Conservation (phyloP, 1,140 invertebrate genomes). For the Cryptotermes secundus region DNA sequence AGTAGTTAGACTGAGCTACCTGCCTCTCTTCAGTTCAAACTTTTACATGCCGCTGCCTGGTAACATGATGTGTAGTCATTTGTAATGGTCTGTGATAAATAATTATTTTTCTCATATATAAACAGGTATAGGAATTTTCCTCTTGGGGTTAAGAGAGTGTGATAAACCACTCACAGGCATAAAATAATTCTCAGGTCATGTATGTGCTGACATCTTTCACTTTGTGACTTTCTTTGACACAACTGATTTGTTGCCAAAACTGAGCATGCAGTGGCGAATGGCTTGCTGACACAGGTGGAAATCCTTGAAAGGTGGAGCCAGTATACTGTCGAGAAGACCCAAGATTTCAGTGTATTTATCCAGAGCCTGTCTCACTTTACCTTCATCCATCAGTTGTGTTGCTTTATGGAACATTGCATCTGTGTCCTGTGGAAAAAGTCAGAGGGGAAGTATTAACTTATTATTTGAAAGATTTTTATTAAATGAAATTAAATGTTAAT, state of each 20-base stretch:
- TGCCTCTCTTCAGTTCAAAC: no score
- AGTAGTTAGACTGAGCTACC: no score
- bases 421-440: constrained; percentile 61
- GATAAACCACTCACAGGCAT: no score
- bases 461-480: no score
- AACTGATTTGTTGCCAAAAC: constrained; percentile 58
- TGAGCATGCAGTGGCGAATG: constrained; percentile 68
- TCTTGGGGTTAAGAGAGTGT: no score
- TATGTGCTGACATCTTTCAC: not conserved
- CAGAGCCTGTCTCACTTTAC: constrained; percentile 63
- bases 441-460: not conserved
- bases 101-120: no score
- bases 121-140: no score
- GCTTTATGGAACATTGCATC: constrained; percentile 68
- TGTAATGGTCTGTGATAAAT: no score
- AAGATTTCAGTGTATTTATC: constrained; percentile 68
- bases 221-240: not conserved
- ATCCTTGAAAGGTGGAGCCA: constrained; percentile 75
- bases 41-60: no score
- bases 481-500: no score
- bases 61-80: no score
- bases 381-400: constrained; percentile 61
- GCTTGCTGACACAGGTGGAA: constrained; percentile 82
- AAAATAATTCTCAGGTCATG: not conserved
- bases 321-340: constrained; percentile 65